Evolutionary conservation across 2,888 invertebrate species (phyloP).

Genomic region (Hartigia nigra): DNA sequence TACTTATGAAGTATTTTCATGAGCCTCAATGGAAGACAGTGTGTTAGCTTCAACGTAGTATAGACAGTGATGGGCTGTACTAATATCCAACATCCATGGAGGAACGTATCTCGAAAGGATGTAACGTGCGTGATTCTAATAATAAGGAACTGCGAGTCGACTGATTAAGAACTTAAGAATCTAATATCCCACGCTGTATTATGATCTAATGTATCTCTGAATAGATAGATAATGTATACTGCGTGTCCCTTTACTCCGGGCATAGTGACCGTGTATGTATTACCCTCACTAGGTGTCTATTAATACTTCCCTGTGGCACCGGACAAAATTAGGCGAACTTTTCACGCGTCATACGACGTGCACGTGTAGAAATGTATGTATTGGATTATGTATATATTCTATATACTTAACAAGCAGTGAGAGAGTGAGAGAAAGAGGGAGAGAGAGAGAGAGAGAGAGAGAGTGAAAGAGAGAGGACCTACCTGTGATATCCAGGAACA

Average conservation of each 20-base stretch:
- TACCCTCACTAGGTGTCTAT: conserved; percentile 17
- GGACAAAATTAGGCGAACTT: background rate
- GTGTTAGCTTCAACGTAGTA: background rate
- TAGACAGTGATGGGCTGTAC: background rate
- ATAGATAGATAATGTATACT: background rate
- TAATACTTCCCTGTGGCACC: conserved; percentile 16
- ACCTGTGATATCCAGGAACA: background rate
- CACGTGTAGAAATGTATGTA: background rate
- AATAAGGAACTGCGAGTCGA: background rate
- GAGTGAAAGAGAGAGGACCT: background rate
- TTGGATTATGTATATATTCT: background rate
- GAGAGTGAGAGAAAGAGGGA: background rate
- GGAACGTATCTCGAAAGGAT: background rate
- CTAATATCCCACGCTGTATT: background rate
- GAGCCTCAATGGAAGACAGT: background rate
- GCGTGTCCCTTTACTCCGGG: conserved; percentile 7
- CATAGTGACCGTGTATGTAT: background rate
- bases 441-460: background rate
- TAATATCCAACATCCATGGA: background rate
- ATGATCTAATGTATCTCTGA: background rate
- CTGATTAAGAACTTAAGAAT: background rate
- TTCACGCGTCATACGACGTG: background rate
- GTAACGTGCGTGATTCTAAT: background rate
- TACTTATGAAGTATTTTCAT: background rate
- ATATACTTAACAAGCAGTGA: background rate